phyloP scores from a whole-genome alignment of 2,888 invertebrate species.

The Capitulum mitella region DNA sequence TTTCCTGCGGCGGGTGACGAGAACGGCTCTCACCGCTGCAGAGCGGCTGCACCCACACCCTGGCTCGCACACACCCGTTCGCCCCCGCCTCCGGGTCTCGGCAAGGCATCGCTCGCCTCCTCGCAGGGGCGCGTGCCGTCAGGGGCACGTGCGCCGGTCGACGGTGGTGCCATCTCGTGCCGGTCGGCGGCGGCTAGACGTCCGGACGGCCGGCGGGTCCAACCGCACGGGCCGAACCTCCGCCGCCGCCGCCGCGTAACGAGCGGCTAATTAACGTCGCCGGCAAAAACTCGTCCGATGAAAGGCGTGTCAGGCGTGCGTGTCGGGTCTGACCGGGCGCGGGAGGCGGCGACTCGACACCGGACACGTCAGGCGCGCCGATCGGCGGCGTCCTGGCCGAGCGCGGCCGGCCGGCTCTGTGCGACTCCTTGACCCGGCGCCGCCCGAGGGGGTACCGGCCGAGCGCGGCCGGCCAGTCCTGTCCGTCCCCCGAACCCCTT shows the following conservation, averaged over 20 bases:
- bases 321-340: neutral
- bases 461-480: too few relatives aligned
- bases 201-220: neutral
- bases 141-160: neutral
- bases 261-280: neutral
- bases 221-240: too few relatives aligned
- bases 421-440: too few relatives aligned
- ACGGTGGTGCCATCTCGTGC: neutral
- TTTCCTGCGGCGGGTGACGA: neutral
- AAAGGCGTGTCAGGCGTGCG: neutral
- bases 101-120: neutral
- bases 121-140: neutral
- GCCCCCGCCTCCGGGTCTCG: neutral
- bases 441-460: neutral
- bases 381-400: too few relatives aligned
- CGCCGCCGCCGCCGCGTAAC: neutral
- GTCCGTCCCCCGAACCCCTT: too few relatives aligned
- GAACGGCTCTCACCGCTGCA: neutral
- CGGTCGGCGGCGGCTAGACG: neutral
- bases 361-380: neutral
- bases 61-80: too few relatives aligned
- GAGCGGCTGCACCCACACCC: neutral
- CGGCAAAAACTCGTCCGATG: neutral
- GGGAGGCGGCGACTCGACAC: neutral
- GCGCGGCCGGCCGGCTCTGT: too few relatives aligned